These are phyloP conservation scores for Apaloderma vittatum DNA, from an alignment of 2,113 vertebrate species.

Conservation along the genomic window DNA sequence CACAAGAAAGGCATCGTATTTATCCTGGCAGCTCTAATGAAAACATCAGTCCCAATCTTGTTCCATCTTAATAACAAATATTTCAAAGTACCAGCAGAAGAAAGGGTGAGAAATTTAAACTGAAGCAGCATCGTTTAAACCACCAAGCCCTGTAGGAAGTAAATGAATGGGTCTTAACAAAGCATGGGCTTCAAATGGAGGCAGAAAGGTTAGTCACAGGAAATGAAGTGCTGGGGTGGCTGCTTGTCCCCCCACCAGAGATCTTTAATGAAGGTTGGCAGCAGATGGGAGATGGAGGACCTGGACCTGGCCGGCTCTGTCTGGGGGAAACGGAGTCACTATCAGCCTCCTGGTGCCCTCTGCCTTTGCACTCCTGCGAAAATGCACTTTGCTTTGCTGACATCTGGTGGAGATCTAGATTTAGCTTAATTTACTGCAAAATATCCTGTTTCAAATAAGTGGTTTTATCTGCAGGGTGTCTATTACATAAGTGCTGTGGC, in stretches of 20 bases:
- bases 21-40: neutral
- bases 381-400: slow-evolving; percentile 64
- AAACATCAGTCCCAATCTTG: slow-evolving; percentile 35
- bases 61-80: slow-evolving; percentile 9
- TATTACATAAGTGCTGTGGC: neutral
- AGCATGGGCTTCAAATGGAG: neutral
- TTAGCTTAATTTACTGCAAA: slow-evolving; percentile 11
- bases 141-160: neutral
- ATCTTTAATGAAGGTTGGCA: neutral
- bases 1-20: neutral
- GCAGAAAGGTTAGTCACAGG: neutral
- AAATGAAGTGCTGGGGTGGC: neutral
- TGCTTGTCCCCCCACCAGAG: neutral
- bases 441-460: neutral
- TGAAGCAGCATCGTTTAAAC: neutral
- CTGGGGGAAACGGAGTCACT: neutral
- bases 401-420: slow-evolving; percentile 69
- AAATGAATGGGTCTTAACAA: neutral
- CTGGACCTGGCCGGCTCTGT: neutral
- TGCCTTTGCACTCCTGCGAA: neutral
- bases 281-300: neutral
- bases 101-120: neutral
- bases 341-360: neutral
- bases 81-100: neutral
- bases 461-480: neutral